Evolutionary conservation across 35 echinoderm and acorn worm genomes (phyloP), one percentile per base, ranked within the genome.

Genomic region (Acanthaster planci): DNA sequence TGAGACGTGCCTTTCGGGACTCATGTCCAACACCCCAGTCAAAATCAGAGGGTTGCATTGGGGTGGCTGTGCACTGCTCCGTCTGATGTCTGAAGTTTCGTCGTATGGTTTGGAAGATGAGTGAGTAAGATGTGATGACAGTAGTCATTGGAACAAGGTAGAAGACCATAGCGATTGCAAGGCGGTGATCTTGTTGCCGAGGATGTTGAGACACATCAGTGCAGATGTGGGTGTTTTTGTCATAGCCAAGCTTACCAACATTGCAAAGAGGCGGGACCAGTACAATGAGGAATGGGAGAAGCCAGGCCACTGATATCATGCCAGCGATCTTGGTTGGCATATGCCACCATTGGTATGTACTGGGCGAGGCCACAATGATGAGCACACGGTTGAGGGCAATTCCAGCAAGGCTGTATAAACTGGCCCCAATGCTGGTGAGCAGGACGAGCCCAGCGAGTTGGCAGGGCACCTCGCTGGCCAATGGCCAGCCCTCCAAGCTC

Each of bases 301-400:
- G 7, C 88, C 88, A 90, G 7, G 67, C 35, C 1, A 68, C 40
- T 0, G 5, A 16, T 2, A 90, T 67, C 88, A 84, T 84, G 12
- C 52, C 10, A 17, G 64, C 32, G n/a, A 76, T 51, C 26, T 84
- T 84, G 2, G 47, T 52, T 58, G 1, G 22, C 2, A 9, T 84
- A 52, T 54, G 84, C 21, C 83, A 0, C 31, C 51, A 5, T 56
- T 40, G 57, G 67, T 76, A 90, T 19, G 80, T 77, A 5, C 22
- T 7, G 52, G 29, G 26, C 39, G 88, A 42, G 32, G 68, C 84
- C 1, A 60, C 38, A 5, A 90, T 77, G 39, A 83, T 53, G 7
- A 84, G 52, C 19, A 54, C 56, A 18, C 88, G 55, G n/a, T 84
- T 90, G 8, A 90, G 26, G 5, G 81, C 80, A 19, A 90, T 90